Evolutionary conservation across 2,888 invertebrate species (phyloP).

Genomic region (Pachydiplax longipennis): DNA sequence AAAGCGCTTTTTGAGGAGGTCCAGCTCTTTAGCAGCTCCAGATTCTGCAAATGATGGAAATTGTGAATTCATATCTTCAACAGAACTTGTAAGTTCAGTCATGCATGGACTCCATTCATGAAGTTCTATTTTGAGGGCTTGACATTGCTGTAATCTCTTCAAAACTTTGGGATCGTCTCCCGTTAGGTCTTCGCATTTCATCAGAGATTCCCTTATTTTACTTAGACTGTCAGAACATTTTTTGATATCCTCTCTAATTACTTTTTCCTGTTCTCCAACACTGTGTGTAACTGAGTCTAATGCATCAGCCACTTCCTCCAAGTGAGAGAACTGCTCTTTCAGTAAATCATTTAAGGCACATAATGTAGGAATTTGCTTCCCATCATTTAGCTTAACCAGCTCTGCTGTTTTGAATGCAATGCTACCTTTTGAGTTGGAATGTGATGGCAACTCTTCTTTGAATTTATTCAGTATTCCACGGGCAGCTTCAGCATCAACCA

Average conservation of each 20-base stretch:
- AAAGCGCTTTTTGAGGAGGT: constrained; percentile 82
- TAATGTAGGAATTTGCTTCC: constrained; percentile 73
- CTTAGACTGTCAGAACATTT: constrained; percentile 73
- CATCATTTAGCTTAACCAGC: constrained; percentile 76
- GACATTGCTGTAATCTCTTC: constrained; percentile 77
- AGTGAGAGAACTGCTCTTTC: constrained; percentile 77
- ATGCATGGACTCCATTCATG: constrained; percentile 72
- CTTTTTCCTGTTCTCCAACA: constrained; percentile 77
- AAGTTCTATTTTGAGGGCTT: constrained; percentile 75
- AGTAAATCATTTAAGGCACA: constrained; percentile 71
- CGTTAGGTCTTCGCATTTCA: constrained; percentile 87
- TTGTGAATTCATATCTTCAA: constrained; percentile 73
- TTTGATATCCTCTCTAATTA: constrained; percentile 76
- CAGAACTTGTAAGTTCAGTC: constrained; percentile 71
- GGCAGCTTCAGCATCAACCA: constrained; percentile 81
- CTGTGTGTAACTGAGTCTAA: constrained; percentile 76
- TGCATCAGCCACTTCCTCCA: constrained; percentile 75
- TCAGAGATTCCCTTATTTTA: constrained; percentile 80
- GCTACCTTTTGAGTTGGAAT: constrained; percentile 77
- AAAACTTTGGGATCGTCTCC: constrained; percentile 87
- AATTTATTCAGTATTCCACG: constrained; percentile 82
- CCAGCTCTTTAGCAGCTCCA: constrained; percentile 80
- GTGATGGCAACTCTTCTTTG: constrained; percentile 82
- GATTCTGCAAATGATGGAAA: constrained; percentile 83
- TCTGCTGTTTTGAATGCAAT: constrained; percentile 82